These are phyloP conservation scores for Physocephala rufipes DNA, from an alignment of 2,888 invertebrate species.

Conservation along the genomic window DNA sequence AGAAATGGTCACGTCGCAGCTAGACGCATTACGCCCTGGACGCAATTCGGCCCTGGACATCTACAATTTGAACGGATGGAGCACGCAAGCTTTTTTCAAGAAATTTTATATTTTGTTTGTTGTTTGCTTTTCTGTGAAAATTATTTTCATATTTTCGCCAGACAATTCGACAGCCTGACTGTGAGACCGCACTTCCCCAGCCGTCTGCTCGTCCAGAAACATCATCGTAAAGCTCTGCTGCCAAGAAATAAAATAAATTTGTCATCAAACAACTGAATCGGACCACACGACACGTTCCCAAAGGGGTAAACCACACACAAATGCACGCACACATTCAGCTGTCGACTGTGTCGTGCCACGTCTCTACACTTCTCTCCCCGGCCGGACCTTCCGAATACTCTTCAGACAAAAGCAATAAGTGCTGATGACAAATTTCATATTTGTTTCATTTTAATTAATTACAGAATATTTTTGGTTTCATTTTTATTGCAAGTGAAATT, in stretches of 20 bases:
- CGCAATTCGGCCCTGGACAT: background rate
- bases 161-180: background rate
- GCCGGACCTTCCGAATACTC: background rate
- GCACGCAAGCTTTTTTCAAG: too few relatives aligned
- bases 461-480: conserved; percentile 43
- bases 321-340: too few relatives aligned
- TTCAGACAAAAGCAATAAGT: background rate
- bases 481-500: conserved; percentile 41
- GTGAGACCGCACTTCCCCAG: background rate
- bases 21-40: conserved; percentile 4
- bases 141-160: background rate
- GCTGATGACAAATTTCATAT: conserved; percentile 48
- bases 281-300: conserved; percentile 8
- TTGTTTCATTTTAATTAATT: conserved; percentile 59
- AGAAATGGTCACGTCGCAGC: conserved; percentile 27
- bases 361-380: background rate
- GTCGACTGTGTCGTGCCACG: background rate
- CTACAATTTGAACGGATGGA: background rate
- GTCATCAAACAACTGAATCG: conserved; percentile 27
- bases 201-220: conserved; percentile 29
- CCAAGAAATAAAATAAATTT: conserved; percentile 29
- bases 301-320: background rate
- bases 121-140: conserved; percentile 6
- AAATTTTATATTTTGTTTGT: background rate
- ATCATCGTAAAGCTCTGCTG: background rate